A percentile compares a stretch with the other conserved stretches of the same genome.
Evolutionary conservation across 2,797 vertebrate species (phyloP).

Genomic region (Picus viridis): DNA sequence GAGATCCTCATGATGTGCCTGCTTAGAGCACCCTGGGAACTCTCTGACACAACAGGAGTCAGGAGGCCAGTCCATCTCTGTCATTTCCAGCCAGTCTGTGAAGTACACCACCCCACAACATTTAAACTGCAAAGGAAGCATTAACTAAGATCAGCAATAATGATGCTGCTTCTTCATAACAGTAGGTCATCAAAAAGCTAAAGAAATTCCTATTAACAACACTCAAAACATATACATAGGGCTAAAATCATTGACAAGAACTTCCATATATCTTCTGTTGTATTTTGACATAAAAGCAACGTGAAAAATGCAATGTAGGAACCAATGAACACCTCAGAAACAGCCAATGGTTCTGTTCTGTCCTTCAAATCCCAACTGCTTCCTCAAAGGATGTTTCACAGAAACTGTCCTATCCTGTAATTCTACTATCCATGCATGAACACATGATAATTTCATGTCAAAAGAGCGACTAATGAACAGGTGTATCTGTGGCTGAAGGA

Average conservation of each 20-base stretch:
- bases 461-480: neutral
- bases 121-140: constrained; percentile 86
- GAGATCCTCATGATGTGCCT: constrained; percentile 91
- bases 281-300: neutral
- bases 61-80: constrained; percentile 97
- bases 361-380: neutral
- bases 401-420: neutral
- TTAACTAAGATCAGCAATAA: constrained; percentile 56
- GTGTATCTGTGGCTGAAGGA: neutral
- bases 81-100: constrained; percentile 99
- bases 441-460: neutral
- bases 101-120: constrained; percentile 99
- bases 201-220: neutral
- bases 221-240: neutral
- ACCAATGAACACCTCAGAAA: neutral
- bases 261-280: neutral
- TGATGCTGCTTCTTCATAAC: constrained; percentile 13
- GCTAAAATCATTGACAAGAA: neutral
- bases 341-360: neutral
- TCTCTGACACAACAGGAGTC: constrained; percentile 96
- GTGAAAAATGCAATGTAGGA: neutral
- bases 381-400: neutral
- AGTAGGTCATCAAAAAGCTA: neutral
- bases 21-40: constrained; percentile 93
- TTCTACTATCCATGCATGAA: neutral